phyloP scores from a whole-genome alignment of 2,888 invertebrate genomes.

The Dryococelus australis region DNA sequence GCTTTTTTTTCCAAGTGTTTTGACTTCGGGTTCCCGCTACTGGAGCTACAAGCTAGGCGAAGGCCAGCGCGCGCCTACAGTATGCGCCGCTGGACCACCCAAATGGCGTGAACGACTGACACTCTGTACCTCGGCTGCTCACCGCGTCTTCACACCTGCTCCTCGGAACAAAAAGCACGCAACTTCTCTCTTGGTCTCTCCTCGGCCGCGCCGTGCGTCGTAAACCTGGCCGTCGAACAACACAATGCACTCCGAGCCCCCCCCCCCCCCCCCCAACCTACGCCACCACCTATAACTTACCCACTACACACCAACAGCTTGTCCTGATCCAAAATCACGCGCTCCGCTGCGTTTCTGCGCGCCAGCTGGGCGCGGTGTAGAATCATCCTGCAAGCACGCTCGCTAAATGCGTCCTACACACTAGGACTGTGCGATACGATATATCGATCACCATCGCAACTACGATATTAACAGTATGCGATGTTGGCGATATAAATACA shows the following conservation, averaged over 20 bases:
- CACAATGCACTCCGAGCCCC: not conserved
- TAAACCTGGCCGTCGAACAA: conserved; percentile 6
- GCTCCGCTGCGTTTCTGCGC: not conserved
- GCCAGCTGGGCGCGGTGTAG: no score
- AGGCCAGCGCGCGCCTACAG: not conserved
- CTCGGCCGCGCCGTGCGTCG: not conserved
- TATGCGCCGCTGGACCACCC: not conserved
- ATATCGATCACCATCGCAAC: no score
- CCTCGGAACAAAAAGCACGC: not conserved
- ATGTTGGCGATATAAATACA: no score
- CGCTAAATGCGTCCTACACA: no score
- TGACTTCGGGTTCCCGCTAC: no score
- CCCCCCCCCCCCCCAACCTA: not conserved
- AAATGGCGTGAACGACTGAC: not conserved
- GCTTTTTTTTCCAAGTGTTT: no score
- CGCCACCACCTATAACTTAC: not conserved
- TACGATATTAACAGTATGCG: no score
- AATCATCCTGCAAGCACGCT: no score
- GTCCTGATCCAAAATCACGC: not conserved
- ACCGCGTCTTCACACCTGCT: not conserved
- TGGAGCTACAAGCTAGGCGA: not conserved
- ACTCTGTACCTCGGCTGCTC: not conserved
- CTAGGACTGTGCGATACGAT: no score
- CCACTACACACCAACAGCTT: not conserved
- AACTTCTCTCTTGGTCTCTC: not conserved